Evolutionary conservation across 2,113 vertebrate genomes (phyloP), one percentile per base, ranked within the genome.

Genomic region (Melanostigma gelatinosum): DNA sequence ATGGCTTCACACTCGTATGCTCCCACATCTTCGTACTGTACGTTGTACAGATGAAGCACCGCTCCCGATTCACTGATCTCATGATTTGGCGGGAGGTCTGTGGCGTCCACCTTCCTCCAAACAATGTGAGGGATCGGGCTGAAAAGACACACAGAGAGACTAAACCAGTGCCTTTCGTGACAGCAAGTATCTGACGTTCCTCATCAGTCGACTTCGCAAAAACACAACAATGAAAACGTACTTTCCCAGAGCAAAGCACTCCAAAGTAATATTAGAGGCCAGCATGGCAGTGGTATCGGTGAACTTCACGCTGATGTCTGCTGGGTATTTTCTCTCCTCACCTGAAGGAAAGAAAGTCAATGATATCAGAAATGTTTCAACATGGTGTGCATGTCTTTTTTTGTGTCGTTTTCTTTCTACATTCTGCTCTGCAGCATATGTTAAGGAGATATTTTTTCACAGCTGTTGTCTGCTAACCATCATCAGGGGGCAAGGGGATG

Each of bases 161-260:
- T 50, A 20, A 48, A 50, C 22, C 22, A 27, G 20, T 52, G 10
- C 46, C 29, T n/a, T 52, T 13, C 29, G 8, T 12, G 6, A 52
- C 16, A 52, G 22, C n/a, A 38, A 54, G 3, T 13, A 29, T 38
- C 13, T 54, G 6, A 52, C 38, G 32, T 20, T 15, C 11, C 29
- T 70, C 3, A 34, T 32, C 15, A 27, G 15, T 20, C 13, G 27
- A 36, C 15, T 24, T 8, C 36, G 38, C 0, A 15, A 58, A 15
- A 58, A 57, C 10, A 44, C 13, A 27, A 2, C 44, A 42, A 65
- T 42, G 9, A 8, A 48, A 57, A 95, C 97, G 94, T 95, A 99
- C 98, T 99, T 99, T 92, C 98, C 98, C 88, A 99, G 95, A 42
- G 98, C 98, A 91, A 99, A 99, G 91, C 98, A 99, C 86, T 99